Base-by-base conservation (phyloP, 2,888 invertebrate genomes). In the Parnassius smintheus region DNA sequence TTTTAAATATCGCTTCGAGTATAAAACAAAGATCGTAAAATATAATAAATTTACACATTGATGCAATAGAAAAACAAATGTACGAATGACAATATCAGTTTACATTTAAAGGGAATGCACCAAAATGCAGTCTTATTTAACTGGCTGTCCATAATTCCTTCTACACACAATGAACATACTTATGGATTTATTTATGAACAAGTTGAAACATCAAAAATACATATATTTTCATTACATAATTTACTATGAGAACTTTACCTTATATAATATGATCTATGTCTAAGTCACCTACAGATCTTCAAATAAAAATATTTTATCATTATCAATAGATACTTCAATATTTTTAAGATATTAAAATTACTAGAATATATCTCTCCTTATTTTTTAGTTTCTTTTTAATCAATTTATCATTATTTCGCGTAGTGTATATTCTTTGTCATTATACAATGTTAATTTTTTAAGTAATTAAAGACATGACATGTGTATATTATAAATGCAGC, bases 201-300 rank as follows among this genome's bases (percentile, higher is more conserved):
- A 62, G 51, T 46, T 59, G 50, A 55, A 62, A 58, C 51, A 48
- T 63, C 58, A 52, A 56, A 57, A 49, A 64, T 61, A 66, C 60
- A 62, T 62, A 62, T 53, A 57, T 53, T 48, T 46, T 13, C n/a
- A n/a, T 52, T 45, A 59, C 45, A 52, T 12, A 58, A 25, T 41
- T 7, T 9, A 57, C 22, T 50, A 42, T 13, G 8, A 9, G 45
- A 52, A 10, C 45, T 59, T 52, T 45, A 52, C 25, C 35, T 48
- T 44, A 48, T 48, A 22, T 18, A 18, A 18, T 18, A 35, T 48
- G 7, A 49, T 51, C 18, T 59, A 59, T 12, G n/a, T 49, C 50
- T 58, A 53, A 13, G 8, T 53, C 35, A 48, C 48, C 48, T 54
- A 48, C 50, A 53, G 42, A 48, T 49, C 12, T 7, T 50, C 41